Conservation (phyloP, 2,888 invertebrate species). For the Odontothrips loti region DNA sequence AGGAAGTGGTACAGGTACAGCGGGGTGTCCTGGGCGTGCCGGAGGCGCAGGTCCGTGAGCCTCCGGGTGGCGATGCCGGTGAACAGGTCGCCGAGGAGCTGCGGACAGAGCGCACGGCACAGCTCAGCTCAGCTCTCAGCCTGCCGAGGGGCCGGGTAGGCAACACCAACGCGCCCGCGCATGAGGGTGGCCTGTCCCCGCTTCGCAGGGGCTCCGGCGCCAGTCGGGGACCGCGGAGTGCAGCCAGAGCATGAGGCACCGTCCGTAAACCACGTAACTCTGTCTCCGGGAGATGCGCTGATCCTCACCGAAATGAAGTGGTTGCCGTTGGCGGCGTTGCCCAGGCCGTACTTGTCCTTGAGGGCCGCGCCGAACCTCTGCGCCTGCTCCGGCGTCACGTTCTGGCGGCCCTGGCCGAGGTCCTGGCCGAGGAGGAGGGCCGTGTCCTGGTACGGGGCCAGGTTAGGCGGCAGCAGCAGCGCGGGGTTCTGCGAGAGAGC, state of each 20-base stretch:
- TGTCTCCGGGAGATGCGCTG: too few relatives aligned
- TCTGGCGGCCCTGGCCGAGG: not conserved
- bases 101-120: not conserved
- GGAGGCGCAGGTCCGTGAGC: not conserved
- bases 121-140: not conserved
- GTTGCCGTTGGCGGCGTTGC: not conserved
- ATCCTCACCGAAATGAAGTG: not conserved
- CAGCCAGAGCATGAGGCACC: too few relatives aligned
- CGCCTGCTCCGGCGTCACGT: not conserved
- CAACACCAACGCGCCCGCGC: too few relatives aligned
- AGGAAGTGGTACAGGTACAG: conserved; percentile 15
- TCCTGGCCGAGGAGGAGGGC: not conserved
- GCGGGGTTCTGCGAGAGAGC: conserved; percentile 1
- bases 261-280: too few relatives aligned
- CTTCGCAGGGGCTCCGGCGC: too few relatives aligned
- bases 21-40: not conserved
- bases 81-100: conserved; percentile 1
- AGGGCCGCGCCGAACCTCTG: not conserved
- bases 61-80: not conserved
- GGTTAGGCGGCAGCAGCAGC: not conserved
- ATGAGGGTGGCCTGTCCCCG: too few relatives aligned
- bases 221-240: too few relatives aligned
- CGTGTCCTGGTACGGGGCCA: conserved; percentile 1
- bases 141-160: not conserved
- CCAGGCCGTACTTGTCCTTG: not conserved